Base-by-base conservation (phyloP, 2,888 invertebrate species). In the Salticus scenicus region DNA sequence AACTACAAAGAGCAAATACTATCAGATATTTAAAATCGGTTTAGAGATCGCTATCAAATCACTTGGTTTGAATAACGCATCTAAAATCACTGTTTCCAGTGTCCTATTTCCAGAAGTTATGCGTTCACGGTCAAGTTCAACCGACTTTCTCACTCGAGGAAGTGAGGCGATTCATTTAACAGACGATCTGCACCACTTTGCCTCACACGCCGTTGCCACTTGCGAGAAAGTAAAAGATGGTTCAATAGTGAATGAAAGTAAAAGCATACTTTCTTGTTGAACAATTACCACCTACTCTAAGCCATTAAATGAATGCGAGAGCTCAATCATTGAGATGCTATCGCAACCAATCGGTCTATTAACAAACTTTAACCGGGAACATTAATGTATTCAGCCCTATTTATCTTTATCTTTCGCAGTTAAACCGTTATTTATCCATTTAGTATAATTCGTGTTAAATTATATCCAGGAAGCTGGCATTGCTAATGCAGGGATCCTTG, bases 171-270 rank as follows among this genome's bases (percentile, higher is more conserved):
- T 42, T 67, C 47, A 73, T 30, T 73, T 30, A 66, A 64, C 72
- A 42, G 37, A 31, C 64, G 47, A 73, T 67, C 80, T 80, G 64
- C 10, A 37, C 67, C 71, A 72, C 78, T 72, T 73, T 66, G 37
- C 33, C 37, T 17, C 31, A 2, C 30, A 66, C 14, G 24, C 37
- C 10, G 17, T 24, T 24, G 57, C 24, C 57, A 57, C 4, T 57
- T 57, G 57, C 5, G 24, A 4, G 10, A 24, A 57, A 57, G 57
- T 24, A 24, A 57, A 57, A 57, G 17, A 24, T 17, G 4, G 57
- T 57, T 57, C 24, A 4, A 24, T 24, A 24, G 57, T 12, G 57
- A 24, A 1, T 57, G 57, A 57, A 57, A 57, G 57, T 24, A 24
- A 57, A 57, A 57, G 57, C 57, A 57, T 57, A 12, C 57, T 24